Conservation (phyloP, 2,113 vertebrate species). For the human (Homo sapiens) region GRCh38 chr5:83985001-83985500, state of each 20-base stretch:
- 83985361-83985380: slow-evolving; percentile 28
- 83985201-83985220: slow-evolving; percentile 31
- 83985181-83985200: background rate
- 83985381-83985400: background rate
- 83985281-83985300: background rate
- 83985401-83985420: slow-evolving; percentile 19
- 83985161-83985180: background rate
- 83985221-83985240: background rate
- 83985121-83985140: background rate
- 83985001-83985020: background rate
- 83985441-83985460: slow-evolving; percentile 43
- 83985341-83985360: background rate
- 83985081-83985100: background rate
- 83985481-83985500: slow-evolving; percentile 23
- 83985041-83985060: background rate
- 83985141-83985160: background rate
- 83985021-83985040: background rate
- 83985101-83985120: background rate
- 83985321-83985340: background rate
- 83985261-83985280: background rate
- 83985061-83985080: background rate
- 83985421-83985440: background rate
- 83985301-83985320: background rate
- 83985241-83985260: background rate
- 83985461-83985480: slow-evolving; percentile 34